Conservation (phyloP, 1,140 invertebrate species). For the Uloborus diversus region DNA sequence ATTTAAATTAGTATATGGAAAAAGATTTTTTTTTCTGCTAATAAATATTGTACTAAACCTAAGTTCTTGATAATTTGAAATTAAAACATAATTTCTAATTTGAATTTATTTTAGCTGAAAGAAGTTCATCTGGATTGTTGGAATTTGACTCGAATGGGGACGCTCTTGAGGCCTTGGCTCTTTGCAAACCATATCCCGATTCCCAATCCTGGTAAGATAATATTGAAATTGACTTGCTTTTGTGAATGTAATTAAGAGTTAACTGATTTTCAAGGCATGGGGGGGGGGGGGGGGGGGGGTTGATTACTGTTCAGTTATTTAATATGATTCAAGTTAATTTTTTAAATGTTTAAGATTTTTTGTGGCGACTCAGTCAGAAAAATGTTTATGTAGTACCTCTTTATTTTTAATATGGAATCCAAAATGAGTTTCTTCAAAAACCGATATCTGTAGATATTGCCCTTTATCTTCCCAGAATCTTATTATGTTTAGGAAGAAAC, state of each 20-base stretch:
- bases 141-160: constrained; percentile 91
- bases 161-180: constrained; percentile 92
- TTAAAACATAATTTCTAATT: neutral
- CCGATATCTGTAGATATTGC: no score
- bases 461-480: no score
- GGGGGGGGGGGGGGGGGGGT: no score
- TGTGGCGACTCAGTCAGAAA: constrained; percentile 1
- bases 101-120: constrained; percentile 66
- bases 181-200: constrained; percentile 95
- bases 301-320: no score
- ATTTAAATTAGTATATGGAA: neutral
- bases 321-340: no score
- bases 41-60: neutral
- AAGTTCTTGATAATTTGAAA: neutral
- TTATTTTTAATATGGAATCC: no score
- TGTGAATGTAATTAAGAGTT: neutral
- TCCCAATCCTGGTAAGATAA: constrained; percentile 76
- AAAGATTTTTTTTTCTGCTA: neutral
- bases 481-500: neutral
- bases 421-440: no score
- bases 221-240: no score
- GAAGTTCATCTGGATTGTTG: constrained; percentile 88
- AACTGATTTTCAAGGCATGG: no score
- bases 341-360: neutral
- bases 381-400: no score